These are phyloP conservation scores for Percopsis omiscomaycus DNA, from an alignment of 2,797 vertebrate genomes.

Conservation along the genomic window DNA sequence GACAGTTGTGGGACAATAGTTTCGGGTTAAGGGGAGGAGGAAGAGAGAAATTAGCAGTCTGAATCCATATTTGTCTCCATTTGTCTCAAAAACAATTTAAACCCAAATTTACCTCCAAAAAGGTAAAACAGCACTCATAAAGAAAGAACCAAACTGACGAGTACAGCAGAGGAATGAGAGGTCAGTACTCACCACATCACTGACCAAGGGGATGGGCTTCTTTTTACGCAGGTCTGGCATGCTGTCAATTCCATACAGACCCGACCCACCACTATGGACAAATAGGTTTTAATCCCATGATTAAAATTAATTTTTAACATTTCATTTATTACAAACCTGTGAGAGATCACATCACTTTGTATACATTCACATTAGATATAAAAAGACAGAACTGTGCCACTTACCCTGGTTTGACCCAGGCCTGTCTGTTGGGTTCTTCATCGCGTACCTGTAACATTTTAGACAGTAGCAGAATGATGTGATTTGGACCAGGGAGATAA, in stretches of 20 bases:
- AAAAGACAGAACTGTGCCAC: constrained; percentile 44
- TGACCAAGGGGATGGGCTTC: constrained; percentile 94
- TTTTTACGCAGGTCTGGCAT: constrained; percentile 98
- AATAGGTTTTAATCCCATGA: constrained; percentile 10
- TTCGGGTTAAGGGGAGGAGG: constrained; percentile 74
- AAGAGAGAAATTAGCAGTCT: constrained; percentile 71
- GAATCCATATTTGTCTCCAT: constrained; percentile 55
- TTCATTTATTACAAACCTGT: background rate
- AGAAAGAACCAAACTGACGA: constrained; percentile 29
- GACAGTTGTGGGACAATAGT: constrained; percentile 85
- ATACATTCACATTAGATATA: background rate
- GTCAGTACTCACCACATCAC: constrained; percentile 90
- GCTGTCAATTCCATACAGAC: constrained; percentile 97
- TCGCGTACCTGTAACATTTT: constrained; percentile 79
- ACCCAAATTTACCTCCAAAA: constrained; percentile 34
- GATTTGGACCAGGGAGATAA: constrained; percentile 19
- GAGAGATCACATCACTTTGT: background rate
- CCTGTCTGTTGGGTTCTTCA: constrained; percentile 84
- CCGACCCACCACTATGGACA: constrained; percentile 82
- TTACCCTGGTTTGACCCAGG: constrained; percentile 92
- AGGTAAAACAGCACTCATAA: constrained; percentile 20
- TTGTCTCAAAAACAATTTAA: constrained; percentile 50
- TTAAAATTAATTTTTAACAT: too few species aligned
- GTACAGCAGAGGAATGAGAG: background rate
- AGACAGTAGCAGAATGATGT: background rate